Evolutionary conservation across 2,113 vertebrate species (phyloP), one percentile per base, ranked within the genome.

Genomic region (Xenus cinereus): DNA sequence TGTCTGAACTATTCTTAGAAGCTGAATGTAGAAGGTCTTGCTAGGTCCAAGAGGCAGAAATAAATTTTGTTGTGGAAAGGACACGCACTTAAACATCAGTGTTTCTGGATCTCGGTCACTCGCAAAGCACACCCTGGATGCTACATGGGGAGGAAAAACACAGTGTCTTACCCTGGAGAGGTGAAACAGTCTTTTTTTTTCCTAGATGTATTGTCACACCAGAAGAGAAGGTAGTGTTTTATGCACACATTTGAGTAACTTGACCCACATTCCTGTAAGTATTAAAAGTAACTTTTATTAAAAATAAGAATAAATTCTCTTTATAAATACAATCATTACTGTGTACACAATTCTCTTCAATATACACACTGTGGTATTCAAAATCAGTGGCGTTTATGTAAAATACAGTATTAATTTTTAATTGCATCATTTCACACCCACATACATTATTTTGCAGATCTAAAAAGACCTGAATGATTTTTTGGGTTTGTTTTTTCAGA

Each of bases 401-500:
- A 97, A 96, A 75, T 59, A 73, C 82, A 85, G 12, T 60, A 43
- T 41, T 83, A 22, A 9, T 8, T 95, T 95, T 86, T n/a, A 87
- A 86, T 10, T 48, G 32, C 59, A 41, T 87, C 4, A 89, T 87
- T 97, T 95, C 60, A 57, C 56, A 95, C 20, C 59, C 68, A 86
- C 63, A 37, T 15, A 74, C 53, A 51, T 89, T 66, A 64, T 87
- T 95, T 90, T 91, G 66, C 80, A 80, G 57, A 19, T 32, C 57
- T 56, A 48, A 95, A 74, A 90, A 94, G 51, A 41, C 80, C 30
- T 8, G 73, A 86, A 26, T 46, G 26, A 66, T 69, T 84, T 71
- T 71, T 37, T 17, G 35, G 56, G 4, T 35, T 89, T 53, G 60
- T 68, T 92, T 75, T 81, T 77, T 99, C 98, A 99, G 83, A 99